Evolutionary conservation across 1,140 invertebrate genomes (phyloP), one percentile per base, ranked within the genome.

Genomic region (Drosophila saltans): DNA sequence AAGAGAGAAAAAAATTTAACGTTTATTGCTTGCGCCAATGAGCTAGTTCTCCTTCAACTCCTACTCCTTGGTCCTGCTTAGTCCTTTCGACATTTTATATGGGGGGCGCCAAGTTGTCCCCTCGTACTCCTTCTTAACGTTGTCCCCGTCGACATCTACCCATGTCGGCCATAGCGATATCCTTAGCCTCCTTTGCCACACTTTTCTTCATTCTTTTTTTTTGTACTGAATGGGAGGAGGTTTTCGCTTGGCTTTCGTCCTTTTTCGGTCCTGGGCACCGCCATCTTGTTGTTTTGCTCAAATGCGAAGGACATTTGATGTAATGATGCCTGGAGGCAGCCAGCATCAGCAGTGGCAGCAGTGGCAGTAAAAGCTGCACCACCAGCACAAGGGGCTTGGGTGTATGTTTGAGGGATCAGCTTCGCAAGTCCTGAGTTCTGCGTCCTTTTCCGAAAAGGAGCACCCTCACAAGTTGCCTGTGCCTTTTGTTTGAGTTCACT

Each of bases 231-330:
- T 3, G 80, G 84, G 64, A 39, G 57, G 33, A 80, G 84, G 69
- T 76, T 77, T 88, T 82, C 82, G 75, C 88, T 82, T 69, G 75
- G 72, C 69, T 82, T 79, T 79, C 70, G 75, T 72, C 69, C 76
- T 61, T 43, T 52, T 66, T 45, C 40, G 58, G 79, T 73, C 64
- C 67, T 77, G 83, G 77, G 76, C 75, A 82, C 75, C 84, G 83
- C 83, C 83, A 88, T 88, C 83, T 89, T 89, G 84, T 89, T 90
- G 85, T 89, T 90, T 89, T 89, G 84, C 85, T 89, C 73, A 90
- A 89, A 89, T 89, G 85, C 84, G 84, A 89, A 89, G 84, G 84
- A 89, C 84, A 89, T 89, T 89, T 89, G 84, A 89, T 89, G 84
- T 89, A 89, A 89, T 89, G 84, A 89, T 89, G 84, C 84, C 84